Percentiles rank a stretch among this genome's conserved stretches.
phyloP scores from a whole-genome alignment of 2,797 vertebrate species.

The Rhinichthys osculus region DNA sequence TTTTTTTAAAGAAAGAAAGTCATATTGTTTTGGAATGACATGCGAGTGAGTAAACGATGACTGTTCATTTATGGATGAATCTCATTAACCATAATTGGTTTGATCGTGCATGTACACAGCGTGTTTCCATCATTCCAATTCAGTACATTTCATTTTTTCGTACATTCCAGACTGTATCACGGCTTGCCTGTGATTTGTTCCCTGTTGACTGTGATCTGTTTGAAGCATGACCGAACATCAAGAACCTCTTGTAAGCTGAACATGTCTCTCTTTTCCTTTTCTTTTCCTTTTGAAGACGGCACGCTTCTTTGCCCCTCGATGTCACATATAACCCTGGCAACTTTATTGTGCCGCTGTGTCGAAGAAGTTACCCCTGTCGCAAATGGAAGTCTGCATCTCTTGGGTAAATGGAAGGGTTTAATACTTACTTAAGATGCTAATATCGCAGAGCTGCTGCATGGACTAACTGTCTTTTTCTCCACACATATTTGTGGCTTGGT shows the following conservation, averaged over 20 bases:
- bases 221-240: slow-evolving; percentile 47
- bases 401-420: slow-evolving; percentile 75
- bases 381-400: slow-evolving; percentile 82
- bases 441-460: slow-evolving; percentile 25
- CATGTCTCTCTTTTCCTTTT: slow-evolving; percentile 57
- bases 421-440: slow-evolving; percentile 34
- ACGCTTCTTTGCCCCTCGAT: slow-evolving; percentile 74
- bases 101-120: slow-evolving; percentile 24
- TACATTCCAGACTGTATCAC: slow-evolving; percentile 7
- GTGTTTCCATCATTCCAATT: slow-evolving; percentile 29
- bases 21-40: background rate
- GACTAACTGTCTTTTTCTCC: slow-evolving; percentile 14
- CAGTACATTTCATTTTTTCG: slow-evolving; percentile 29
- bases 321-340: slow-evolving; percentile 75
- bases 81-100: slow-evolving; percentile 23
- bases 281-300: slow-evolving; percentile 71
- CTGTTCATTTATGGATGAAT: slow-evolving; percentile 9
- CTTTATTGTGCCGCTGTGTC: slow-evolving; percentile 71
- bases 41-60: background rate
- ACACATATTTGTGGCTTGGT: slow-evolving; percentile 4
- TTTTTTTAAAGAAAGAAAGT: background rate
- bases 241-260: slow-evolving; percentile 45
- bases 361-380: slow-evolving; percentile 79
- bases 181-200: background rate
- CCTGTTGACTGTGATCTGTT: slow-evolving; percentile 23